Evolutionary conservation across 2,888 invertebrate genomes (phyloP).

Genomic region (Epinotia brunnichana): DNA sequence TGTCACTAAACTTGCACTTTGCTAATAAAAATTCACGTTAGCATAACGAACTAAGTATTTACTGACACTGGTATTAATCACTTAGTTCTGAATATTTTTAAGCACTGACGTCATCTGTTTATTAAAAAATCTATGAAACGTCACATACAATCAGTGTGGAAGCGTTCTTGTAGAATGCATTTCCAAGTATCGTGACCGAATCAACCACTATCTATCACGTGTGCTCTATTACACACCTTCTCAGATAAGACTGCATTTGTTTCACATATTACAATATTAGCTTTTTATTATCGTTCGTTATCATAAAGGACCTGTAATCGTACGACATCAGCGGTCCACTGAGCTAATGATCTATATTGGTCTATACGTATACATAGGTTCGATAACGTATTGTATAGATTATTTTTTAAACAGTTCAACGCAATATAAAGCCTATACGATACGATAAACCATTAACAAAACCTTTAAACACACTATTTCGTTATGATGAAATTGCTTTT

Average conservation of each 20-base stretch:
- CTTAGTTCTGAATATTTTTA: too few relatives aligned
- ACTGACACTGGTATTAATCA: too few relatives aligned
- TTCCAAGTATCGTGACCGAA: conserved; percentile 38
- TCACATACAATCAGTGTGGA: conserved; percentile 7
- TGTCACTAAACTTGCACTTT: conserved; percentile 42
- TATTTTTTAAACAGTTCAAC: conserved; percentile 48
- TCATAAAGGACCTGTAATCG: conserved; percentile 66
- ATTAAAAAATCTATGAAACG: too few relatives aligned
- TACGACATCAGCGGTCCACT: conserved; percentile 56
- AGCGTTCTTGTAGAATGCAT: conserved; percentile 29
- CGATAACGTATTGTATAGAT: conserved; percentile 20
- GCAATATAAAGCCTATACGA: conserved; percentile 11
- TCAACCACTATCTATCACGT: conserved; percentile 45
- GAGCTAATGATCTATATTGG: conserved; percentile 58
- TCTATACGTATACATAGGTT: conserved; percentile 40
- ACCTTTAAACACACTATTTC: neutral
- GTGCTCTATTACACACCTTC: conserved; percentile 58
- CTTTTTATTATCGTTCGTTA: conserved; percentile 64
- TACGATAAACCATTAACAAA: neutral
- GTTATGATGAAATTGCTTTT: neutral
- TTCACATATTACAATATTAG: conserved; percentile 53
- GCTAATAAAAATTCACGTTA: conserved; percentile 14
- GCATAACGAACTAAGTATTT: conserved; percentile 23
- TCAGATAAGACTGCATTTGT: conserved; percentile 61
- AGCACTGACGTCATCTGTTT: too few relatives aligned